Conservation (phyloP, 2,888 invertebrate species). For the Campoplex nolae region DNA sequence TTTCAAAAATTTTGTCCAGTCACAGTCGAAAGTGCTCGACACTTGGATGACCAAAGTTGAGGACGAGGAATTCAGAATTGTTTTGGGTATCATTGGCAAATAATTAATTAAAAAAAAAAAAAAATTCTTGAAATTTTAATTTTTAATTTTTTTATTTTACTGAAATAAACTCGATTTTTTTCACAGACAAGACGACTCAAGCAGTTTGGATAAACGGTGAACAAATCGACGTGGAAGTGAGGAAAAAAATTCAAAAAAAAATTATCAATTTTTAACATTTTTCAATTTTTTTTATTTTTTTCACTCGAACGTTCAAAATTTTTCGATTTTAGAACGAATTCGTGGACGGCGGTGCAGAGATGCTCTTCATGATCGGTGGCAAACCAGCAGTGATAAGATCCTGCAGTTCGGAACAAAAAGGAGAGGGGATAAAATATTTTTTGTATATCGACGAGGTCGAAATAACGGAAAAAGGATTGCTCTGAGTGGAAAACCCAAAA, state of each 20-base stretch:
- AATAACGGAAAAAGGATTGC: slow-evolving; percentile 75
- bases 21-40: slow-evolving; percentile 90
- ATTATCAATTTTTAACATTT: background rate
- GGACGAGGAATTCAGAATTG: slow-evolving; percentile 88
- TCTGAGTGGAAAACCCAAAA: slow-evolving; percentile 26
- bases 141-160: background rate
- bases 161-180: background rate
- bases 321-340: slow-evolving; percentile 89
- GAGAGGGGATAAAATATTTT: slow-evolving; percentile 78
- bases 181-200: slow-evolving; percentile 90
- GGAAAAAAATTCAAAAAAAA: background rate
- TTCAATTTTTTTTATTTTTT: background rate
- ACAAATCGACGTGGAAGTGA: slow-evolving; percentile 88
- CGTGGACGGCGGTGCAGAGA: slow-evolving; percentile 94
- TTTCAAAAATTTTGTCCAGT: slow-evolving; percentile 92
- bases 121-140: background rate
- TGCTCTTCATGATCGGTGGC: slow-evolving; percentile 88
- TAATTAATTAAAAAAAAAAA: slow-evolving; percentile 44
- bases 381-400: slow-evolving; percentile 85
- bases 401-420: slow-evolving; percentile 79
- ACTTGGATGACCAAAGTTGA: slow-evolving; percentile 89
- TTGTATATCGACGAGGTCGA: slow-evolving; percentile 78
- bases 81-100: slow-evolving; percentile 88
- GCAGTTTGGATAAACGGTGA: slow-evolving; percentile 92
- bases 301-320: slow-evolving; percentile 15